Conservation (phyloP, 2,113 vertebrate genomes). For the Melanerpes formicivorus region DNA sequence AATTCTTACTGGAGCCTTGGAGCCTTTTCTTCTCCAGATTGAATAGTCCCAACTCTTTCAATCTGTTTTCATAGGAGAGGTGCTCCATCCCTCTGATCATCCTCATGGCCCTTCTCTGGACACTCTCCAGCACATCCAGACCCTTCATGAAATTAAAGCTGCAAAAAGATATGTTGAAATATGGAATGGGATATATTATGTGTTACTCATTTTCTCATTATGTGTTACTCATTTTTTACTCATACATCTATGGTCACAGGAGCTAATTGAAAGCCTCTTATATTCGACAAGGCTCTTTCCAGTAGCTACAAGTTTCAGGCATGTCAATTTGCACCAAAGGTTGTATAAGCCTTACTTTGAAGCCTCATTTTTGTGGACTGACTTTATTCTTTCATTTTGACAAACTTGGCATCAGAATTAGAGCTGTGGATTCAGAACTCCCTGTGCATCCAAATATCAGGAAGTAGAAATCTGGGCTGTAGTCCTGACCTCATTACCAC, state of each 20-base stretch:
- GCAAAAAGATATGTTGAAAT: not conserved
- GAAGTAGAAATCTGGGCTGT: constrained; percentile 7
- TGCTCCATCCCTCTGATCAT: no score
- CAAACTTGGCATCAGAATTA: not conserved
- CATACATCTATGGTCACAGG: not conserved
- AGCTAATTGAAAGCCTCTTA: not conserved
- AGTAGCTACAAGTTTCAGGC: not conserved
- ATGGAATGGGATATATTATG: not conserved
- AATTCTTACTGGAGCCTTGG: not conserved
- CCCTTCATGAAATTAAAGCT: not conserved
- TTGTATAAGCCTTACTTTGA: not conserved
- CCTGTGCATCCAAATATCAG: constrained; percentile 19
- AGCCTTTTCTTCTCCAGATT: no score
- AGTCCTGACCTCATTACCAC: constrained; percentile 41
- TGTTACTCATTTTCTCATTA: not conserved
- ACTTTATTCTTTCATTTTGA: not conserved
- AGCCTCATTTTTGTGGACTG: not conserved
- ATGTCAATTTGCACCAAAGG: not conserved
- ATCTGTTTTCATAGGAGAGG: no score
- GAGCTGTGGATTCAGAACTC: constrained; percentile 1
- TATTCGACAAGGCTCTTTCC: not conserved
- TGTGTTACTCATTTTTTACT: not conserved
- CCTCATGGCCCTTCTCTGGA: no score
- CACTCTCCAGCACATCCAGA: no score
- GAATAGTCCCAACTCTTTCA: no score